Conservation (phyloP, 1,140 invertebrate genomes). For the Agraylea sexmaculata region DNA sequence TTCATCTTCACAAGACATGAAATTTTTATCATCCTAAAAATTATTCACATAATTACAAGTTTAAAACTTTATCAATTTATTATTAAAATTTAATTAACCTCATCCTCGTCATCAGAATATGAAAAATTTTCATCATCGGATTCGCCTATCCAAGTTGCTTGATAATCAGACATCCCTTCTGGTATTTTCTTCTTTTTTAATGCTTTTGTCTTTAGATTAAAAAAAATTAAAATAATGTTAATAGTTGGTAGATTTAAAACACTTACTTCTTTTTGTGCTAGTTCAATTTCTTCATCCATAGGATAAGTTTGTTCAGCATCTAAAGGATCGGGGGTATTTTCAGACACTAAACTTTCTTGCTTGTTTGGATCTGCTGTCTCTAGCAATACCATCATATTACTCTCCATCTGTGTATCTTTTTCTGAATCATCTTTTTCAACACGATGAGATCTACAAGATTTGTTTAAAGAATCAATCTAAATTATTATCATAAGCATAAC, state of each 20-base stretch:
- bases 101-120: conserved; percentile 32
- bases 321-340: conserved; percentile 81
- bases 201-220: conserved; percentile 35
- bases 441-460: not conserved
- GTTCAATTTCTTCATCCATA: conserved; percentile 76
- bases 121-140: conserved; percentile 36
- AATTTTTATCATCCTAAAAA: conserved; percentile 34
- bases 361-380: conserved; percentile 52
- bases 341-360: conserved; percentile 65
- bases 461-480: too few species aligned
- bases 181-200: conserved; percentile 73
- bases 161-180: conserved; percentile 92
- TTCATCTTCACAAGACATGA: conserved; percentile 53
- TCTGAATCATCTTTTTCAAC: conserved; percentile 7
- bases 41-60: not conserved
- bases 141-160: conserved; percentile 85
- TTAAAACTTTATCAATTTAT: conserved; percentile 16
- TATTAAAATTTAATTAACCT: conserved; percentile 20
- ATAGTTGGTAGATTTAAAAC: conserved; percentile 13
- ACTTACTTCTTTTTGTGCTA: conserved; percentile 50
- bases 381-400: conserved; percentile 38
- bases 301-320: conserved; percentile 95
- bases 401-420: conserved; percentile 28
- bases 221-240: conserved; percentile 7
- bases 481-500: too few species aligned